phyloP scores from a whole-genome alignment of 2,888 invertebrate species.

The Apotomis betuletana region DNA sequence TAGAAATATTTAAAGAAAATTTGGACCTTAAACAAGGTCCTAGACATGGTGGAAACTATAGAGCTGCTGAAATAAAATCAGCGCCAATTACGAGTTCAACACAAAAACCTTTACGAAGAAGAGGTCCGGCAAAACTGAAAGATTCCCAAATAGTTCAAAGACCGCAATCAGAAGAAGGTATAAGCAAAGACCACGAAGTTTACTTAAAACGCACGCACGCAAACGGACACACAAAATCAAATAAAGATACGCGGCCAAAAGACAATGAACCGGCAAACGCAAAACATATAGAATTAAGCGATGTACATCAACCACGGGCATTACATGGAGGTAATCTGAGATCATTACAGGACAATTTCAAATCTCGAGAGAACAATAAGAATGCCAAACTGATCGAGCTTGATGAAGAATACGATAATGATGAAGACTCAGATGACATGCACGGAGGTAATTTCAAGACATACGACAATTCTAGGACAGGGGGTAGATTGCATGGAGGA shows the following conservation, averaged over 20 bases:
- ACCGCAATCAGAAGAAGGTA: conserved; percentile 62
- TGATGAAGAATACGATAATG: conserved; percentile 56
- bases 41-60: conserved; percentile 78
- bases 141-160: conserved; percentile 55
- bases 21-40: conserved; percentile 66
- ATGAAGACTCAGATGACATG: conserved; percentile 51
- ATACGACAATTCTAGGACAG: conserved; percentile 52
- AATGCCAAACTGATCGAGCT: conserved; percentile 67
- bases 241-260: conserved; percentile 50
- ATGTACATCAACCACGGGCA: conserved; percentile 44
- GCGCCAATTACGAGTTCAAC: conserved; percentile 46
- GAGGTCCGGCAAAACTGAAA: conserved; percentile 38
- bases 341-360: conserved; percentile 46
- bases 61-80: conserved; percentile 55
- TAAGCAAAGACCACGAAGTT: conserved; percentile 38
- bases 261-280: conserved; percentile 53
- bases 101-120: conserved; percentile 10
- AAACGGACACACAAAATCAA: conserved; percentile 55
- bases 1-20: conserved; percentile 73
- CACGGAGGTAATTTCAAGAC: conserved; percentile 59
- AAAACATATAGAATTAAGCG: conserved; percentile 59
- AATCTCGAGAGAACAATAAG: conserved; percentile 49
- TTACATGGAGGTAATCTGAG: conserved; percentile 67
- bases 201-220: conserved; percentile 50
- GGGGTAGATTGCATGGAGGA: conserved; percentile 69